Conservation (phyloP, 92 coral and sea anemone genomes). For the Epizoanthus rinbou region DNA sequence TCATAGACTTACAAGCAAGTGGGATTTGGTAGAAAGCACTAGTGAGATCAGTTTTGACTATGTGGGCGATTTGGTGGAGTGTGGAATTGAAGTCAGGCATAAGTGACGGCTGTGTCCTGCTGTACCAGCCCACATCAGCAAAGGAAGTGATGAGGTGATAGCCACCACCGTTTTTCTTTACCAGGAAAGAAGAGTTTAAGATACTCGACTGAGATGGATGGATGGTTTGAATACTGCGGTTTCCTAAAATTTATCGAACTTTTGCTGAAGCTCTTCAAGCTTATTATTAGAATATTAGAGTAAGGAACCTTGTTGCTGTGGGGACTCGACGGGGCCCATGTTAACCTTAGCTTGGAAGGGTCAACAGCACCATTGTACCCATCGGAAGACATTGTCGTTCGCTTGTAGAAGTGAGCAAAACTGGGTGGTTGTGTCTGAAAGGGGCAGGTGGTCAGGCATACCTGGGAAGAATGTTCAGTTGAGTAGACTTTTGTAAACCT, state of each 20-base stretch:
- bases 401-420: slow-evolving; percentile 37
- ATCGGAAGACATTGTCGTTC: slow-evolving; percentile 38
- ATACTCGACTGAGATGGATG: slow-evolving; percentile 4
- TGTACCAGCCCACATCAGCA: slow-evolving; percentile 42
- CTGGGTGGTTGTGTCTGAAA: slow-evolving; percentile 22
- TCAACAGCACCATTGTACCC: slow-evolving; percentile 30
- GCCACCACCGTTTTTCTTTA: slow-evolving; percentile 47
- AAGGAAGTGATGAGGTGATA: background rate
- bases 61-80: slow-evolving; percentile 49
- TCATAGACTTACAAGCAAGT: background rate
- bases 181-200: background rate
- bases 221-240: slow-evolving; percentile 41
- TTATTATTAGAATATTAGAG: background rate
- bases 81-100: slow-evolving; percentile 54
- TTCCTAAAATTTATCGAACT: slow-evolving; percentile 52
- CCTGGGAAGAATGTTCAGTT: background rate
- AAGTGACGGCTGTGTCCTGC: slow-evolving; percentile 42
- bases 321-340: slow-evolving; percentile 51
- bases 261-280: background rate
- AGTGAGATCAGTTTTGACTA: slow-evolving; percentile 47
- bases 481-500: too few species aligned
- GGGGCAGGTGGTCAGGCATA: slow-evolving; percentile 42
- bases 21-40: slow-evolving; percentile 55
- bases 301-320: slow-evolving; percentile 51
- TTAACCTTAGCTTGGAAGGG: too few species aligned